Conservation (phyloP, 2,113 vertebrate genomes). For the Catharus fuscescens region DNA sequence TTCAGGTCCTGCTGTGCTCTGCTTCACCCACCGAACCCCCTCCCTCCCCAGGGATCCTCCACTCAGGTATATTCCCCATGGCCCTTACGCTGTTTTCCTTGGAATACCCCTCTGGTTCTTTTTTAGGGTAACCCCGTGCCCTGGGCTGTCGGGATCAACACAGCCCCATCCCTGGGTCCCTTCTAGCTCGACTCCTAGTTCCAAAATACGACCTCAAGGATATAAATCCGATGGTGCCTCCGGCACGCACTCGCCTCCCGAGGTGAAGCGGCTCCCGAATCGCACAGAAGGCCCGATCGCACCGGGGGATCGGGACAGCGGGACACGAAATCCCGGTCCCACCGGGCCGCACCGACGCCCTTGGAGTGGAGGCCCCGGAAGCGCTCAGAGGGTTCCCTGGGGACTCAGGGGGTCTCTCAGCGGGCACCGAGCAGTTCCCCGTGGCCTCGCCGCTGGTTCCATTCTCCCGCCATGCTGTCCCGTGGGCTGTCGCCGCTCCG, state of each 20-base stretch:
- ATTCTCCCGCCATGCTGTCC: too few species aligned
- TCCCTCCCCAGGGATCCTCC: rapidly evolving
- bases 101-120: rapidly evolving
- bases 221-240: rapidly evolving
- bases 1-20: background rate
- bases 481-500: background rate
- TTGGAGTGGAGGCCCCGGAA: too few species aligned
- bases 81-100: rapidly evolving
- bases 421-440: too few species aligned
- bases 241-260: rapidly evolving
- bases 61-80: rapidly evolving
- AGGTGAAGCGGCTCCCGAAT: rapidly evolving
- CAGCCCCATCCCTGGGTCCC: background rate
- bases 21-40: rapidly evolving
- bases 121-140: rapidly evolving
- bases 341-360: background rate
- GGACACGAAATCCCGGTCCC: background rate
- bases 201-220: background rate
- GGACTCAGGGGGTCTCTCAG: too few species aligned
- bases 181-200: rapidly evolving
- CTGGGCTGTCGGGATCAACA: background rate
- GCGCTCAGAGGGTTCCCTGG: rapidly evolving
- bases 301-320: rapidly evolving
- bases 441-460: background rate
- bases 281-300: rapidly evolving